Percentiles rank a stretch among this genome's conserved stretches.
Conservation (phyloP, 2,797 vertebrate species). For the Gymnoscopelus braueri region DNA sequence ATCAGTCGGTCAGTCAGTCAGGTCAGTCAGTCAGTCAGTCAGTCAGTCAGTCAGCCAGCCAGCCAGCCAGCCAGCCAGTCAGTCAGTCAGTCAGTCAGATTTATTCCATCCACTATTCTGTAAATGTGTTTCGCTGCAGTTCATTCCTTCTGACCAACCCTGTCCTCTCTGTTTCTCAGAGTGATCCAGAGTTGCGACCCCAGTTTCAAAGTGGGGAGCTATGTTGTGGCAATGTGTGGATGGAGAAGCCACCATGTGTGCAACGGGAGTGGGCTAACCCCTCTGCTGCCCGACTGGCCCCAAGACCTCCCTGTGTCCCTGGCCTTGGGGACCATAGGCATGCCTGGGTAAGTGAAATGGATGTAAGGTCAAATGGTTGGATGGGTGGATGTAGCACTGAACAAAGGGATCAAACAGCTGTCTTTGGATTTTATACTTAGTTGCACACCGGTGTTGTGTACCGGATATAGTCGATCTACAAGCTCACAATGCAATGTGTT, state of each 20-base stretch:
- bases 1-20: too few species aligned
- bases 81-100: too few species aligned
- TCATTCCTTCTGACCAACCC: not conserved
- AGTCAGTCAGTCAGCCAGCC: too few species aligned
- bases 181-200: slow-evolving; percentile 79
- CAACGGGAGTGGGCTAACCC: slow-evolving; percentile 62
- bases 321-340: slow-evolving; percentile 77
- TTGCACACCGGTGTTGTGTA: too few species aligned
- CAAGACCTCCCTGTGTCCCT: slow-evolving; percentile 74
- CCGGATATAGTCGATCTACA: too few species aligned
- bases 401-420: not conserved
- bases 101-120: not conserved
- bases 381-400: not conserved
- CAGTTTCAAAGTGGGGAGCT: slow-evolving; percentile 58
- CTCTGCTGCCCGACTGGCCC: slow-evolving; percentile 68
- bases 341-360: slow-evolving; percentile 76
- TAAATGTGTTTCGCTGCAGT: not conserved
- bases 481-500: too few species aligned
- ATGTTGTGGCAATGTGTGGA: slow-evolving; percentile 54
- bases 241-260: slow-evolving; percentile 81
- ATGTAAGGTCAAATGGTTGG: not conserved
- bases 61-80: too few species aligned
- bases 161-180: slow-evolving; percentile 46
- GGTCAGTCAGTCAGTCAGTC: too few species aligned
- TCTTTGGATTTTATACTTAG: too few species aligned